Percentiles rank a stretch among this genome's conserved stretches.
These are phyloP conservation scores for Callipepla squamata DNA, from an alignment of 2,113 vertebrate genomes.

Conservation along the genomic window DNA sequence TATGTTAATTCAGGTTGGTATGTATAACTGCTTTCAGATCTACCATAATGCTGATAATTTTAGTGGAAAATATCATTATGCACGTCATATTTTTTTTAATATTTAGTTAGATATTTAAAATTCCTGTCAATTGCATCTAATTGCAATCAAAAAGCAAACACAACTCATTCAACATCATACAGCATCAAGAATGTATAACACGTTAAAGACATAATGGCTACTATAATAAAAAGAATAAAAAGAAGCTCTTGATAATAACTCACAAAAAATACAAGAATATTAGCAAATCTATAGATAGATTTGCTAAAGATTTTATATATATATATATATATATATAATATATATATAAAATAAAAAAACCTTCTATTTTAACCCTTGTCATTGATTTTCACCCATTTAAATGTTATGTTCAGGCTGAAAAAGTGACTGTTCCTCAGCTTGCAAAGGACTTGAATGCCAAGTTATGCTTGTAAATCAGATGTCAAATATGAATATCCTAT, in stretches of 20 bases:
- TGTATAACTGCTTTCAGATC: neutral
- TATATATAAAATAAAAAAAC: neutral
- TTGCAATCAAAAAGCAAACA: neutral
- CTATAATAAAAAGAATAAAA: neutral
- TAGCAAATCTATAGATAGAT: neutral
- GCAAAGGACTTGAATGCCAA: neutral
- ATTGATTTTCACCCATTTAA: neutral
- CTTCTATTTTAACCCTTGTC: neutral
- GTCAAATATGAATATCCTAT: constrained; percentile 9
- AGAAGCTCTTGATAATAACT: neutral
- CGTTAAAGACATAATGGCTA: constrained; percentile 1
- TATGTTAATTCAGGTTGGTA: constrained; percentile 37
- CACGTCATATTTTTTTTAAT: neutral
- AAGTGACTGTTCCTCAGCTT: neutral
- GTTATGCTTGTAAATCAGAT: constrained; percentile 46
- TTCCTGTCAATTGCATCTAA: neutral
- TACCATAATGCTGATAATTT: neutral
- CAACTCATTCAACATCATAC: neutral
- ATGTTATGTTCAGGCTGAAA: neutral
- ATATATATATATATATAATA: neutral
- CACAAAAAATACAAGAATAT: neutral
- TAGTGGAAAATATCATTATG: neutral
- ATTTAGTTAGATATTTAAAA: neutral
- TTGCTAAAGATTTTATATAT: too few relatives aligned
- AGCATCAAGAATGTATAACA: neutral